Percentiles rank a stretch among this genome's conserved stretches.
phyloP scores from a whole-genome alignment of 2,113 vertebrate genomes.

The Murina feae region DNA sequence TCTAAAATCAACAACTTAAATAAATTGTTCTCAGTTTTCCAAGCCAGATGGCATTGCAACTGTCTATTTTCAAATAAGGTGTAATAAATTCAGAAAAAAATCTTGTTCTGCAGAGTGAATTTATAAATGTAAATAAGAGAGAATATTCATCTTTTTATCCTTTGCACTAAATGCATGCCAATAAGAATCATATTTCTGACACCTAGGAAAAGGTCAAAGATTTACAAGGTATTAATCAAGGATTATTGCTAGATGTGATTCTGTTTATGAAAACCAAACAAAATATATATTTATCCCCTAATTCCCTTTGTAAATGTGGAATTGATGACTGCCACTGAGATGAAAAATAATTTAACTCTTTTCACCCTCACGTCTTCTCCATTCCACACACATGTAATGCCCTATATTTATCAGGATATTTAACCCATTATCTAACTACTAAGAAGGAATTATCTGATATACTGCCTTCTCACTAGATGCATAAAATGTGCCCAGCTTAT shows the following conservation, averaged over 20 bases:
- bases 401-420: not conserved
- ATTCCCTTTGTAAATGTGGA: not conserved
- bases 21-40: not conserved
- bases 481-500: not conserved
- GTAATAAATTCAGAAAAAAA: not conserved
- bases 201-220: not conserved
- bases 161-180: not conserved
- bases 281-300: not conserved
- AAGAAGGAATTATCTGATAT: not conserved
- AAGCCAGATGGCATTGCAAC: not conserved
- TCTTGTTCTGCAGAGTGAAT: not conserved
- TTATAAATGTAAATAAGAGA: not conserved
- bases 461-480: not conserved
- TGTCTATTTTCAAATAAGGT: conserved; percentile 36
- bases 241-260: not conserved
- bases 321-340: not conserved
- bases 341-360: not conserved
- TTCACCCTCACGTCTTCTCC: not conserved
- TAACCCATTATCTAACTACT: not conserved
- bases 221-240: not conserved
- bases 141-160: not conserved
- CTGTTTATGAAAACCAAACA: not conserved
- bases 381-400: not conserved
- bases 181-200: not conserved
- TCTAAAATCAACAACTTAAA: conserved; percentile 19